phyloP scores from a whole-genome alignment of 2,888 invertebrate genomes.

The Eudasyphora cyanicolor region DNA sequence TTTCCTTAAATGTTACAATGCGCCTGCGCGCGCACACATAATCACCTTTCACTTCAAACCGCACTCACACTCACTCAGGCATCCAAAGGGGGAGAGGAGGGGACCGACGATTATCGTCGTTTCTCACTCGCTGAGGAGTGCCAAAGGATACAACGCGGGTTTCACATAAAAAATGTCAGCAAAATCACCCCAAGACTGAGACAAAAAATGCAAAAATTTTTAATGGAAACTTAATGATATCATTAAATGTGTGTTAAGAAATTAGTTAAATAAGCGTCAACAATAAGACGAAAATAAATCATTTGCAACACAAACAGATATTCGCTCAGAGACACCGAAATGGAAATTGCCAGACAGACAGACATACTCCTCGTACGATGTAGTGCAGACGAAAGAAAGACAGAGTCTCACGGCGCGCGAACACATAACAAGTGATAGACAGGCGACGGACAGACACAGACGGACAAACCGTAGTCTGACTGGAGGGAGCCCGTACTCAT shows the following conservation, averaged over 20 bases:
- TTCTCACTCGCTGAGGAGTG: neutral
- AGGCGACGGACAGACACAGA: neutral
- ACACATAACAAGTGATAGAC: conserved; percentile 22
- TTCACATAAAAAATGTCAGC: too few relatives aligned
- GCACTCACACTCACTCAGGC: neutral
- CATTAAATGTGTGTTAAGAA: conserved; percentile 67
- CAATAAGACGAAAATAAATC: conserved; percentile 65
- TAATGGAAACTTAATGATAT: conserved; percentile 64
- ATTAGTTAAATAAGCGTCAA: conserved; percentile 67
- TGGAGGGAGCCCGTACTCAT: neutral
- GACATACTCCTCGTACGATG: too few relatives aligned
- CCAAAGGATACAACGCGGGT: neutral
- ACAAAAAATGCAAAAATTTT: conserved; percentile 50
- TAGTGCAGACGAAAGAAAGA: conserved; percentile 16
- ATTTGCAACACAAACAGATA: conserved; percentile 55
- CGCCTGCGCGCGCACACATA: neutral
- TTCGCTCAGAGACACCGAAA: conserved; percentile 10
- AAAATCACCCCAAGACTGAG: neutral
- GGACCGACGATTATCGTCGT: neutral
- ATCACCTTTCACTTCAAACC: conserved; percentile 57
- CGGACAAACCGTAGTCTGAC: neutral
- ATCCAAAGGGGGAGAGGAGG: too few relatives aligned
- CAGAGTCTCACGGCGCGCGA: conserved; percentile 14
- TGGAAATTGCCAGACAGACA: conserved; percentile 8
- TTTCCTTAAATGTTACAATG: conserved; percentile 36